Evolutionary conservation across 1,140 invertebrate species (phyloP), one percentile per base, ranked within the genome.

Genomic region (Drosophila chauvacae): DNA sequence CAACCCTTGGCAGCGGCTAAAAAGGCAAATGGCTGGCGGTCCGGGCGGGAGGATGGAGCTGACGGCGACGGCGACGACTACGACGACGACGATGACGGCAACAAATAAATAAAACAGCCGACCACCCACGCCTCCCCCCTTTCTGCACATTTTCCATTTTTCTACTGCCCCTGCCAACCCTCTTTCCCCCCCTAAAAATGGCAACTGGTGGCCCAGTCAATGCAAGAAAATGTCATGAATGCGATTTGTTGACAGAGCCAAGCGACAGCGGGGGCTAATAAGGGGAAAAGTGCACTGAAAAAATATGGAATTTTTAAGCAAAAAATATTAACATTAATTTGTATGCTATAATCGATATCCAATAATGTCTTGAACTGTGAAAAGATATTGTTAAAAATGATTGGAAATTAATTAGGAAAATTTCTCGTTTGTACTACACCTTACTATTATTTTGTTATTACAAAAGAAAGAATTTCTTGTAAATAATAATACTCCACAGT

Each of bases 171-270:
- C 50, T 18, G 26, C 42, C 20, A 37, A 37, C 16, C 26, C 45
- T 0, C 16, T 6, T 3, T 37, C 5, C 9, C 3, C 26, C 26
- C 47, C 9, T 10, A 2, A 41, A 70, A 55, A 77, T 69, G 50
- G 66, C 73, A 72, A 80, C 53, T 80, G 78, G 63, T 78, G 74
- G 68, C 70, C 45, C 58, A 82, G 79, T 83, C 77, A 88, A 87
- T 87, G 80, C 84, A 88, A 87, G 84, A 87, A 87, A 87, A 87
- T 87, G 84, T 83, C 84, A 83, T 87, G 84, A 87, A 88, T 87
- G 72, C 80, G 84, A 83, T 87, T 87, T 83, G 84, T 66, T 80
- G 77, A 77, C 57, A 63, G 77, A 28, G 50, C 44, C 35, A 33
- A 20, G 44, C 33, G 37, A 39, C 11, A 26, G 16, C 16, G n/a